Evolutionary conservation across 2,888 invertebrate genomes (phyloP), one percentile per base, ranked within the genome.

Genomic region (Metellina segmentata): DNA sequence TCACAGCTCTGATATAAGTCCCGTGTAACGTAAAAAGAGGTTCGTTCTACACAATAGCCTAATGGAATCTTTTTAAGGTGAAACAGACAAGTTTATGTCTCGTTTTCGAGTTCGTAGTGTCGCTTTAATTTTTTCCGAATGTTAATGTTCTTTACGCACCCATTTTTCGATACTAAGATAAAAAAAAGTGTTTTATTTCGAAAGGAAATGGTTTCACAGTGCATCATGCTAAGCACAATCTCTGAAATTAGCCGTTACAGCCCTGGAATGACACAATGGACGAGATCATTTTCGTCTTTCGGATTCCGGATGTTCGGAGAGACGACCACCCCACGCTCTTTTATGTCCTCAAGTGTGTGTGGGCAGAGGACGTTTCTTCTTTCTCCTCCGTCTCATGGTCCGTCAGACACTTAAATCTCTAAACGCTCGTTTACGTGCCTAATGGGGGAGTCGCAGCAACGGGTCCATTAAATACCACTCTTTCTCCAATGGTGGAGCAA

Each of bases 331-430:
- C n/a, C 5, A 52, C 20, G 77, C 79, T 34, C 61, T 61, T 53
- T 53, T 61, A 79, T 34, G 11, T 13, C 79, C 19, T 79, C 79
- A 16, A 61, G 11, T 13, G 7, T 48, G 79, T 34, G 79, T 79
- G 61, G 79, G 79, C 20, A 61, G 51, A 8, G 52, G 52, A 51
- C 52, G 77, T 49, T 51, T 77, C 51, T 77, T 77, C 77, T 51
- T 51, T 34, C 34, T 77, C 11, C 74, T 20, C 20, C 8, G 20
- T 20, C 13, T 74, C 48, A 74, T 20, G 13, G 20, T 61, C 48
- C 11, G 79, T 20, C 79, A 34, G 53, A 61, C 79, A 79, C 79
- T 79, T 79, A 79, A 61, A 79, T 79, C 79, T 61, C 79, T 79
- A 79, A 79, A 79, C 79, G 79, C 13, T 61, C 79, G 53, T 79